These are phyloP conservation scores for Synodontis membranacea DNA, from an alignment of 2,113 vertebrate species.

Conservation along the genomic window DNA sequence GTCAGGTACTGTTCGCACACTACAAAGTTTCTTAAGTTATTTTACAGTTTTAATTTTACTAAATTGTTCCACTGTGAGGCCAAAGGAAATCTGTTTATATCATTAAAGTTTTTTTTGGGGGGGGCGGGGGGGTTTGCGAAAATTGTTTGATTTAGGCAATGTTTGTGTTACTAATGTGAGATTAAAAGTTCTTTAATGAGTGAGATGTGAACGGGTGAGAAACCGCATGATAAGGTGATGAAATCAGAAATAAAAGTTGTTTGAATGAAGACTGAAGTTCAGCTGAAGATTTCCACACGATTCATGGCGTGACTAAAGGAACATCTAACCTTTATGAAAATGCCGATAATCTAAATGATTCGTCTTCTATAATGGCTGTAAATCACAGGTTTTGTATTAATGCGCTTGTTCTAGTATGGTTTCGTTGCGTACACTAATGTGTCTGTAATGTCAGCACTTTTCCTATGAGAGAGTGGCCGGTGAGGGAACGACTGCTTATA, in stretches of 20 bases:
- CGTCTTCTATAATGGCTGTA: neutral
- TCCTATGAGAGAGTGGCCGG: no score
- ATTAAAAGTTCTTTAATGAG: constrained; percentile 6
- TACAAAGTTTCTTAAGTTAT: constrained; percentile 26
- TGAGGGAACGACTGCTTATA: no score
- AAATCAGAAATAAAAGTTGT: constrained; percentile 43
- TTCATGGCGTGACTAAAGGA: neutral
- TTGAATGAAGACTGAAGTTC: neutral
- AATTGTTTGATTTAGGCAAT: neutral
- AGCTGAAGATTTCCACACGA: no score
- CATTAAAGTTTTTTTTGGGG: neutral
- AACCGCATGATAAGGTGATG: constrained; percentile 35
- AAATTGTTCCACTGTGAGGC: constrained; percentile 27
- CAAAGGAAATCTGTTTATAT: constrained; percentile 32
- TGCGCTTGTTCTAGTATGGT: no score
- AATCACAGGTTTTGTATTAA: neutral
- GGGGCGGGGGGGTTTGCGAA: no score
- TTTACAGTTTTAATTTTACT: neutral
- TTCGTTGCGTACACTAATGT: no score
- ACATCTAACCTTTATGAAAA: neutral
- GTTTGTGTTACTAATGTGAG: neutral
- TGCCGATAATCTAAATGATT: constrained; percentile 15
- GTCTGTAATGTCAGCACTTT: no score
- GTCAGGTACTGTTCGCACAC: constrained; percentile 43
- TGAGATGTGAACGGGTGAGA: neutral